Base-by-base conservation (phyloP, 1,140 invertebrate species). In the Mycetomoellerius zeteki region DNA sequence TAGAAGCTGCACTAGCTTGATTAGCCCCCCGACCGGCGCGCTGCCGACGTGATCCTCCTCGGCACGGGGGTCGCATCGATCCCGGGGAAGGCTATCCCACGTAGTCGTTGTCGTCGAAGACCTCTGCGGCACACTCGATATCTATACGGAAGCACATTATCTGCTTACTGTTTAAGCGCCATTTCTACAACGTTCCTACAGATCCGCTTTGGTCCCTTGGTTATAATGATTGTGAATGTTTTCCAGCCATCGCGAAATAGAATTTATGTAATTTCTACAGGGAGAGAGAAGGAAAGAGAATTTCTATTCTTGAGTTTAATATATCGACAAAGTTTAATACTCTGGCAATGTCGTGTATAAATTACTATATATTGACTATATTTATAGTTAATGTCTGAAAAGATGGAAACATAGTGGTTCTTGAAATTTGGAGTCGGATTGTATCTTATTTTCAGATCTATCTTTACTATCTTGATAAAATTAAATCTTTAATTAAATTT, bases 1-100 rank as follows among this genome's bases (percentile, higher is more conserved):
- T 94, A 95, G 93, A 94, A 95, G 91, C 92, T 86, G 91, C 88
- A 91, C 91, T 92, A 91, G 92, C 92, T 93, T 94, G 94, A 95
- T 95, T 95, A 95, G 92, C 78, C 90, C 82, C 76, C 78, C 88
- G 72, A 91, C 86, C 86, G 72, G 80, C 71, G 86, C 71, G 67
- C 52, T 65, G 52, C 80, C 78, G 69, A 54, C 43, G 85, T 86
- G 88, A 90, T 89, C 86, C 37, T 71, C 33, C 77, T 80, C 73
- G 47, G 52, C 62, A 21, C 62, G 60, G 72, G 88, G 78, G 67
- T 80, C 80, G 89, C 89, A 90, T 90, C 89, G 89, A 90, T 90
- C 89, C 69, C 90, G 72, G 80, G 77, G 86, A 91, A 85, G 62
- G 77, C n/a, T 43, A 47, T 52, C 56, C 75, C 21, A 54, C 60